A percentile compares a stretch with the other conserved stretches of the same genome.
phyloP scores from a whole-genome alignment of 2,888 invertebrate genomes.

The Meteorus cinctellus region DNA sequence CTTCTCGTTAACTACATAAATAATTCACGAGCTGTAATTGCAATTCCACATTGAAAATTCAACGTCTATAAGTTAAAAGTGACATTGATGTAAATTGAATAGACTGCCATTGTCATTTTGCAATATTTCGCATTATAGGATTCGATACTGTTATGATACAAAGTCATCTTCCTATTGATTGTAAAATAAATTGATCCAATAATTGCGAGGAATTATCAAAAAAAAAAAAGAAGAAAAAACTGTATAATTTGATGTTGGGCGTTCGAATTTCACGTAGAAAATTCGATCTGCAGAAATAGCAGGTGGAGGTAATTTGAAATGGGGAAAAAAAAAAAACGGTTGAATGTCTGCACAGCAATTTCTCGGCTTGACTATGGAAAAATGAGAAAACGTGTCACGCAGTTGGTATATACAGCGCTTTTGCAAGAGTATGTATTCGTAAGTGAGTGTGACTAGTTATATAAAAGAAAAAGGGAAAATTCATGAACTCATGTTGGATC shows the following conservation, averaged over 20 bases:
- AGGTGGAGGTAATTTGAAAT: background rate
- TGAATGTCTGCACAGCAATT: slow-evolving; percentile 4
- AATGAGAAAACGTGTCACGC: slow-evolving; percentile 1
- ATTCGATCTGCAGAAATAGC: slow-evolving; percentile 37
- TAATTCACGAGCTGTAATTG: slow-evolving; percentile 67
- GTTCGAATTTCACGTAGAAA: slow-evolving; percentile 26
- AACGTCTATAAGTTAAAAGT: background rate
- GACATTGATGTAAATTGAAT: background rate
- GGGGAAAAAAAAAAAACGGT: background rate
- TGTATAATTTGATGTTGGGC: background rate
- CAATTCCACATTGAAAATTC: slow-evolving; percentile 58
- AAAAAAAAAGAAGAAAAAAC: background rate
- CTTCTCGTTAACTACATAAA: slow-evolving; percentile 58
- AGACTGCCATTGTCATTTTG: background rate
- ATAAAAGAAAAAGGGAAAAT: slow-evolving; percentile 31
- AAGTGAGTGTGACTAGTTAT: background rate
- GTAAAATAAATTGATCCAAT: background rate
- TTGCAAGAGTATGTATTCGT: too few relatives aligned
- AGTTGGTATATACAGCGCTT: background rate
- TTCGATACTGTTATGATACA: background rate
- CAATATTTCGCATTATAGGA: background rate
- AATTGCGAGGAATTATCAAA: background rate
- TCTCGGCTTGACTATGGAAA: background rate
- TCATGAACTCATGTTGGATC: slow-evolving; percentile 28
- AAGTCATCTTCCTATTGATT: background rate